Conservation (phyloP, 2,888 invertebrate genomes). For the Hydroisotoma schaefferi region DNA sequence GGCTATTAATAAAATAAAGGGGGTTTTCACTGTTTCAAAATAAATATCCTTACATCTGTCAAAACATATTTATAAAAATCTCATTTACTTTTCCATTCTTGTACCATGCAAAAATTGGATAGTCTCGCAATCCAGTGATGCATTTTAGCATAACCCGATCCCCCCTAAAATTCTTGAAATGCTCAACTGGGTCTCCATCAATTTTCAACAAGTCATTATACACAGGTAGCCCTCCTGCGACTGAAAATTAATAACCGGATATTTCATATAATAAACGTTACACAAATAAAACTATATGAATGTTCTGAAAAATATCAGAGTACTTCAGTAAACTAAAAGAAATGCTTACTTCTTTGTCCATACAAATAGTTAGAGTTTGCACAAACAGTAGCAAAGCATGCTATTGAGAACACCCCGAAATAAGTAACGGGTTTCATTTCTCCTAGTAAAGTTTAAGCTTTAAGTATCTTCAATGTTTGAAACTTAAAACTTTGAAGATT, state of each 20-base stretch:
- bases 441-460: too few relatives aligned
- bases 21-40: background rate
- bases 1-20: slow-evolving; percentile 11
- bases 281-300: too few relatives aligned
- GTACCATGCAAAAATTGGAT: slow-evolving; percentile 31
- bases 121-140: slow-evolving; percentile 31
- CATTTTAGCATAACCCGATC: slow-evolving; percentile 30
- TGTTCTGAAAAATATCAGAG: background rate
- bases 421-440: too few relatives aligned
- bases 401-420: too few relatives aligned
- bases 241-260: background rate
- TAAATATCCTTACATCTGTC: background rate
- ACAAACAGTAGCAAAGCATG: too few relatives aligned
- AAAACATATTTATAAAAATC: background rate
- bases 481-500: too few relatives aligned
- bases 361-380: too few relatives aligned
- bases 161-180: slow-evolving; percentile 28
- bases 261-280: background rate
- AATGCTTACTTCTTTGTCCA: too few relatives aligned
- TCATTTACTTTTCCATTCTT: slow-evolving; percentile 33
- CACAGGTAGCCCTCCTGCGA: background rate
- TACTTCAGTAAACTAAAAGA: too few relatives aligned
- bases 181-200: slow-evolving; percentile 29
- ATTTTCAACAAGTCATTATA: slow-evolving; percentile 25
- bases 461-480: too few relatives aligned